A percentile compares a stretch with the other conserved stretches of the same genome.
These are phyloP conservation scores for Aphelinus atriplicis DNA, from an alignment of 1,140 invertebrate genomes.

Conservation along the genomic window DNA sequence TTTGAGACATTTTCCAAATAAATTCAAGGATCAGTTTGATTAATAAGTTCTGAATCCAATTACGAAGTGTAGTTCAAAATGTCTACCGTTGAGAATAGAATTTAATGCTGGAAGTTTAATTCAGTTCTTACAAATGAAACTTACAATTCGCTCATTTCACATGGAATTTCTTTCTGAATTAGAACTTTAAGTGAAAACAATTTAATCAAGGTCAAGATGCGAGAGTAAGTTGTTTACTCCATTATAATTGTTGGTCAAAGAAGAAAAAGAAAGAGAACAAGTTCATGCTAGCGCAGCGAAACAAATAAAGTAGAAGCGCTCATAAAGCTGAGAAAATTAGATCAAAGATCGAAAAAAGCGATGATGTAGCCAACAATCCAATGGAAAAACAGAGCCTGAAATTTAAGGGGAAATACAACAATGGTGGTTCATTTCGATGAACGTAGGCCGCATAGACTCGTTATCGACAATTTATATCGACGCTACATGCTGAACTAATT, in stretches of 20 bases:
- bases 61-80: too few relatives aligned
- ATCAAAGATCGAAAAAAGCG: background rate
- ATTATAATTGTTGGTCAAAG: background rate
- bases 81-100: too few relatives aligned
- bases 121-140: too few relatives aligned
- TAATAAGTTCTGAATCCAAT: too few relatives aligned
- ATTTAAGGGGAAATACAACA: background rate
- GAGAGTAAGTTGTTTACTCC: background rate
- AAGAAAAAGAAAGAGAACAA: background rate
- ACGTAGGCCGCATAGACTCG: constrained; percentile 39
- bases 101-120: too few relatives aligned
- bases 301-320: background rate
- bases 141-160: too few relatives aligned
- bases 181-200: background rate
- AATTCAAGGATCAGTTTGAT: too few relatives aligned
- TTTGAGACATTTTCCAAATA: too few relatives aligned
- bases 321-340: background rate
- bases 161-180: too few relatives aligned
- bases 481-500: constrained; percentile 64
- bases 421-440: background rate
- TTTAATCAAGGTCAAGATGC: constrained; percentile 40
- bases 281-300: background rate
- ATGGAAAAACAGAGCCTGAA: background rate
- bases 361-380: background rate
- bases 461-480: constrained; percentile 64